These are phyloP conservation scores for Trididemnum miniatum DNA, from an alignment of 23 tunicate species.

Conservation along the genomic window DNA sequence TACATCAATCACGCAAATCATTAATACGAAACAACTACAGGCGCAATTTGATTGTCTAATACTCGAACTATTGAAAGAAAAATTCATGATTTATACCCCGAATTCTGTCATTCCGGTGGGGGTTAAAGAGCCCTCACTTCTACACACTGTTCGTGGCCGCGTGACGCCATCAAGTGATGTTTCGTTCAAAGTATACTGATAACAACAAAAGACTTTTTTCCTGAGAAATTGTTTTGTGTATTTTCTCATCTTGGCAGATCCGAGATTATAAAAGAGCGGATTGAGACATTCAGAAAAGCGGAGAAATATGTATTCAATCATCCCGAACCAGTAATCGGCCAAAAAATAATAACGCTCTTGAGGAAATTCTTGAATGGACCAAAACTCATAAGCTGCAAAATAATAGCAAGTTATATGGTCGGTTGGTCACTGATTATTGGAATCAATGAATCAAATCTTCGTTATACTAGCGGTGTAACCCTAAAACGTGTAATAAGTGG, in stretches of 20 bases:
- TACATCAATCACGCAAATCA: too few relatives aligned
- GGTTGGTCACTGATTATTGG: too few relatives aligned
- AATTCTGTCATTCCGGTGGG: background rate
- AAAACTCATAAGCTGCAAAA: conserved; percentile 53
- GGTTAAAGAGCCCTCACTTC: background rate
- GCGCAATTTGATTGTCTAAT: too few relatives aligned
- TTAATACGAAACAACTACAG: too few relatives aligned
- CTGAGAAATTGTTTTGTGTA: conserved; percentile 49
- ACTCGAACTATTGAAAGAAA: too few relatives aligned
- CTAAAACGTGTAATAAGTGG: too few relatives aligned
- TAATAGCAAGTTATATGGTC: too few relatives aligned
- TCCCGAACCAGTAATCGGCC: conserved; percentile 84
- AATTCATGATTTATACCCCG: too few relatives aligned
- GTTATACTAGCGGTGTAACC: too few relatives aligned
- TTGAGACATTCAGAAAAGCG: conserved; percentile 87
- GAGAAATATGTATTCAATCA: conserved; percentile 70
- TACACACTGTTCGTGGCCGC: background rate
- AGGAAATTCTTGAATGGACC: conserved; percentile 23
- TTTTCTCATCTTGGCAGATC: conserved; percentile 67
- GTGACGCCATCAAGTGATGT: background rate
- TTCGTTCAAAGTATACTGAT: too few relatives aligned
- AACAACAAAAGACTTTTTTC: conserved; percentile 22
- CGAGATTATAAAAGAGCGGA: conserved; percentile 88
- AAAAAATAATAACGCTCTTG: conserved; percentile 7
- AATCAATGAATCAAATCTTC: too few relatives aligned